phyloP scores from a whole-genome alignment of 2,888 invertebrate genomes.

The Tetanocera ferruginea region DNA sequence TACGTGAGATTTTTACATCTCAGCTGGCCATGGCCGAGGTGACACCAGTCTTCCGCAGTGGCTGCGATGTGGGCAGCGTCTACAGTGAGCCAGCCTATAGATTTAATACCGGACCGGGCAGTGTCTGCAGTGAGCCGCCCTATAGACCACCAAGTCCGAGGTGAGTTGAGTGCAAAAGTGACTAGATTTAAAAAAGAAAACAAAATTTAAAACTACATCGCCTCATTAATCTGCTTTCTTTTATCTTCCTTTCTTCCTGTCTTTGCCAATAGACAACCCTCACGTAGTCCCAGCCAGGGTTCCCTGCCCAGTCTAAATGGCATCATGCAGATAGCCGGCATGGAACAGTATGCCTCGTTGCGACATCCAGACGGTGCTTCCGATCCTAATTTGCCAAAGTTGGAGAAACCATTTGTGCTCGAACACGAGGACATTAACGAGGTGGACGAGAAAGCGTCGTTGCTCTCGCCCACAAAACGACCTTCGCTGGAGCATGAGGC shows the following conservation, averaged over 20 bases:
- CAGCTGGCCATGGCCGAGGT: conserved; percentile 82
- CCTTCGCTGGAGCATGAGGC: conserved; percentile 61
- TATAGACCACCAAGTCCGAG: conserved; percentile 74
- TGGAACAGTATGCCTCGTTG: conserved; percentile 78
- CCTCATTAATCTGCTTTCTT: not conserved
- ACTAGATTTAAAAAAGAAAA: not conserved
- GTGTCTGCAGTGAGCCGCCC: conserved; percentile 89
- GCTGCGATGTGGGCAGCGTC: conserved; percentile 68
- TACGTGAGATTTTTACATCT: conserved; percentile 86
- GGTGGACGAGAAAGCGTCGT: conserved; percentile 65
- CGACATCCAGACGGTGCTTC: conserved; percentile 94
- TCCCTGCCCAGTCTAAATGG: conserved; percentile 75
- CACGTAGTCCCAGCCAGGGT: conserved; percentile 69
- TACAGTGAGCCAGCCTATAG: conserved; percentile 70
- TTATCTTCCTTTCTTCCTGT: not conserved
- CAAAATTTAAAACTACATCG: not conserved
- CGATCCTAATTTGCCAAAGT: conserved; percentile 82
- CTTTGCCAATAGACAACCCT: conserved; percentile 61
- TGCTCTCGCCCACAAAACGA: conserved; percentile 58
- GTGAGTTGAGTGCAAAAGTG: conserved; percentile 54
- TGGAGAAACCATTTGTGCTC: conserved; percentile 63
- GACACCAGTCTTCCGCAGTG: conserved; percentile 74
- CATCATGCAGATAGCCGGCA: conserved; percentile 74
- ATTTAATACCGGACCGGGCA: conserved; percentile 75
- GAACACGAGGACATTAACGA: conserved; percentile 63